Conservation (phyloP, 2,113 vertebrate species). For the Phylloscopus whistleri region DNA sequence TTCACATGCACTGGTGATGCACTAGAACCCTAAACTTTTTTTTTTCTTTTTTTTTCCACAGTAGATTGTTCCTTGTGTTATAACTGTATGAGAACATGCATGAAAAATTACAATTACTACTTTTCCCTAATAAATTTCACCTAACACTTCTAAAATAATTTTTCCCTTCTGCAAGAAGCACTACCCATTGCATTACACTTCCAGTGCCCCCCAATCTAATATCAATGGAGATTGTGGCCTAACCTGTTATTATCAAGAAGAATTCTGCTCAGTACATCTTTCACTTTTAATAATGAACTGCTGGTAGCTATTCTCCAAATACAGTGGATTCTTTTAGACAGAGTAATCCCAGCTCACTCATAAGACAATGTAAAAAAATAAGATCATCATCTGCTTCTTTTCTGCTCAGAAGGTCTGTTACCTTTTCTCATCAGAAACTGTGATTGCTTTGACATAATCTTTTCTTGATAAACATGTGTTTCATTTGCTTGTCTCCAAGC, state of each 20-base stretch:
- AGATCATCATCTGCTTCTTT: conserved; percentile 1
- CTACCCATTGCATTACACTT: neutral
- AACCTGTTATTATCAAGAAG: neutral
- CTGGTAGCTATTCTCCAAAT: neutral
- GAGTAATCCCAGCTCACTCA: neutral
- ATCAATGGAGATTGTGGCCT: neutral
- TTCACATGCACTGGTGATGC: neutral
- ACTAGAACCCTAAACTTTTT: neutral
- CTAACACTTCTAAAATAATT: neutral
- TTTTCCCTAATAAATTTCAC: neutral
- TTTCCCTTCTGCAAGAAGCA: neutral
- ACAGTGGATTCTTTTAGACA: neutral
- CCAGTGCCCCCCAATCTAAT: neutral
- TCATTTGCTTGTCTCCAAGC: conserved; percentile 20
- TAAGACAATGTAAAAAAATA: neutral
- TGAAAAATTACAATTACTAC: neutral
- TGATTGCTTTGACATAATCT: conserved; percentile 43
- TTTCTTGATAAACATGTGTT: conserved; percentile 5
- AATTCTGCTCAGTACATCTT: neutral
- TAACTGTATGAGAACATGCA: neutral
- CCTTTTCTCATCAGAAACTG: neutral
- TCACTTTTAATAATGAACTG: neutral
- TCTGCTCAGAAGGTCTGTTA: neutral
- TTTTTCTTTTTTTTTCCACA: neutral
- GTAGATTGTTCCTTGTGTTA: neutral